Evolutionary conservation across 2,113 vertebrate genomes (phyloP).

Genomic region (Capra hircus): DNA sequence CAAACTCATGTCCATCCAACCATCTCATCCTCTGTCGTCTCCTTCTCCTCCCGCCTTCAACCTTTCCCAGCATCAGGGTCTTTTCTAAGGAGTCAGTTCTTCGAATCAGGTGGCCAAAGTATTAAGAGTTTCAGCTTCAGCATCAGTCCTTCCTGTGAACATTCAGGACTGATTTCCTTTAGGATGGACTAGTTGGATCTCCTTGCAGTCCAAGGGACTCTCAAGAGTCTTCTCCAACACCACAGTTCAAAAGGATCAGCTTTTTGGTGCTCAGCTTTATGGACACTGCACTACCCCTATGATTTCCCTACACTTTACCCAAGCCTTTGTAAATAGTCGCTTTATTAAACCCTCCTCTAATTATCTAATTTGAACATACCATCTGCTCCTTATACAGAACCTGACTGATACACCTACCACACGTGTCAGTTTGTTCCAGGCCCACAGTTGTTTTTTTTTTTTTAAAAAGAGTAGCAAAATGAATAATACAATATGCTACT

Average conservation of each 20-base stretch:
- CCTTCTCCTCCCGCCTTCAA: background rate
- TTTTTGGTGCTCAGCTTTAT: background rate
- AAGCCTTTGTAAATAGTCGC: background rate
- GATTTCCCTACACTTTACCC: background rate
- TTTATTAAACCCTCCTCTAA: slow-evolving; percentile 24
- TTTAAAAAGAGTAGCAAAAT: background rate
- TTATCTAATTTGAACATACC: slow-evolving; percentile 21
- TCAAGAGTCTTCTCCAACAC: background rate
- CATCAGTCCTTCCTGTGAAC: background rate
- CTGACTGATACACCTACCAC: slow-evolving; percentile 19
- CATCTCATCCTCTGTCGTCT: background rate
- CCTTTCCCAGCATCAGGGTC: background rate
- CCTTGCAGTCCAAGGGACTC: background rate
- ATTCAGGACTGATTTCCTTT: background rate
- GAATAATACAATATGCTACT: slow-evolving; percentile 32
- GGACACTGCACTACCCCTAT: background rate
- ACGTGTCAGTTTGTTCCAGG: background rate
- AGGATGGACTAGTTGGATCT: background rate
- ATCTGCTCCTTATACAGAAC: slow-evolving; percentile 31
- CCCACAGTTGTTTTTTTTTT: background rate
- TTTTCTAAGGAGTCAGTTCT: background rate
- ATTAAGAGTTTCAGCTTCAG: background rate
- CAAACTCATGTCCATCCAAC: background rate
- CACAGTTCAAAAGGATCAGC: background rate
- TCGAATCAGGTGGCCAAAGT: background rate